Evolutionary conservation across 2,797 vertebrate species (phyloP).

Genomic region (Rhinella marina): DNA sequence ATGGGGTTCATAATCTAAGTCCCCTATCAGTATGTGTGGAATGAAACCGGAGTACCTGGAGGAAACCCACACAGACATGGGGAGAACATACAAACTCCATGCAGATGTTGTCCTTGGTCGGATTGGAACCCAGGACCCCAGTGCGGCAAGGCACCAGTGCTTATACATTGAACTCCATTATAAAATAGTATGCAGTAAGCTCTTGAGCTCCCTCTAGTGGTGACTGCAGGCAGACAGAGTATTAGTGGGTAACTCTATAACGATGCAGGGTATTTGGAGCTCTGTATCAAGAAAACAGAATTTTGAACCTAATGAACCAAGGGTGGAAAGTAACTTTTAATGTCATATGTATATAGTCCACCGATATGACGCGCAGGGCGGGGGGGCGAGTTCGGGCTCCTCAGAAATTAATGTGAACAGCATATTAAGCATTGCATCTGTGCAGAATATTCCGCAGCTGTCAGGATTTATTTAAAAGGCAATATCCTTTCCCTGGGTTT

Average conservation of each 20-base stretch:
- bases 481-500: slow-evolving; percentile 76
- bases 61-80: no score
- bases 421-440: slow-evolving; percentile 71
- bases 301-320: not conserved
- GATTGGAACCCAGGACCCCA: no score
- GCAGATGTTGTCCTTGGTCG: no score
- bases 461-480: slow-evolving; percentile 80
- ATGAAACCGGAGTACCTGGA: no score
- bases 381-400: slow-evolving; percentile 69
- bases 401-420: slow-evolving; percentile 69
- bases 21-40: no score
- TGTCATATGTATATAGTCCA: slow-evolving; percentile 70
- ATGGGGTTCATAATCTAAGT: no score
- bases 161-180: no score
- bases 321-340: not conserved
- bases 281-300: not conserved
- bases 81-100: no score
- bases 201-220: not conserved
- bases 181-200: no score
- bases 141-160: no score
- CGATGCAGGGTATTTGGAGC: not conserved
- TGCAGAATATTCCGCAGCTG: slow-evolving; percentile 78
- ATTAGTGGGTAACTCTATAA: not conserved
- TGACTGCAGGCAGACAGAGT: not conserved
- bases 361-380: slow-evolving; percentile 64